Conservation (phyloP, 2,888 invertebrate species). For the Calephelis perditalis region DNA sequence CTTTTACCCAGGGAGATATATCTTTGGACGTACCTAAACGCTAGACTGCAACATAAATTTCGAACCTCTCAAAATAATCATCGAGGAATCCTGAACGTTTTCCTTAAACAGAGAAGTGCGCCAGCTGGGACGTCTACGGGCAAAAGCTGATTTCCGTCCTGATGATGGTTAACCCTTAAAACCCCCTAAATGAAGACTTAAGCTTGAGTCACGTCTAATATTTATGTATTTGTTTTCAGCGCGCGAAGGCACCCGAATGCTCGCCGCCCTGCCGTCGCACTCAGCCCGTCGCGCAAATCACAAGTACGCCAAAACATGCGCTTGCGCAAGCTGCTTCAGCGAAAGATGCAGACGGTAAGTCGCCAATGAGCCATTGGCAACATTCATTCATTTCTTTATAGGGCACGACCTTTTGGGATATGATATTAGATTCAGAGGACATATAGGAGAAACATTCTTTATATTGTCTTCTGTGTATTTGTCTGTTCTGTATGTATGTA, state of each 20-base stretch:
- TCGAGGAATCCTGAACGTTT: too few relatives aligned
- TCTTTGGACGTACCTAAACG: too few relatives aligned
- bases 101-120: too few relatives aligned
- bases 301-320: conserved; percentile 50
- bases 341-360: conserved; percentile 55
- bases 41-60: too few relatives aligned
- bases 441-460: too few relatives aligned
- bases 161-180: neutral
- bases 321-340: conserved; percentile 34
- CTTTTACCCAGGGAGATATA: too few relatives aligned
- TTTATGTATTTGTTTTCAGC: conserved; percentile 41
- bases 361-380: neutral
- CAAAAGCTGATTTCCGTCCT: neutral
- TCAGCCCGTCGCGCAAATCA: conserved; percentile 49
- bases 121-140: too few relatives aligned
- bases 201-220: neutral
- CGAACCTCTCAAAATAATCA: too few relatives aligned
- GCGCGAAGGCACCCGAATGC: conserved; percentile 56
- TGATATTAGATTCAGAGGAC: too few relatives aligned
- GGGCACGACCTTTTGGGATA: too few relatives aligned
- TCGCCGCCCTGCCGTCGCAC: conserved; percentile 63
- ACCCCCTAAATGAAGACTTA: neutral
- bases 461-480: too few relatives aligned
- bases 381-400: neutral
- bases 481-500: too few relatives aligned